phyloP scores from a whole-genome alignment of 2,888 invertebrate species.

The Volucella inflata region DNA sequence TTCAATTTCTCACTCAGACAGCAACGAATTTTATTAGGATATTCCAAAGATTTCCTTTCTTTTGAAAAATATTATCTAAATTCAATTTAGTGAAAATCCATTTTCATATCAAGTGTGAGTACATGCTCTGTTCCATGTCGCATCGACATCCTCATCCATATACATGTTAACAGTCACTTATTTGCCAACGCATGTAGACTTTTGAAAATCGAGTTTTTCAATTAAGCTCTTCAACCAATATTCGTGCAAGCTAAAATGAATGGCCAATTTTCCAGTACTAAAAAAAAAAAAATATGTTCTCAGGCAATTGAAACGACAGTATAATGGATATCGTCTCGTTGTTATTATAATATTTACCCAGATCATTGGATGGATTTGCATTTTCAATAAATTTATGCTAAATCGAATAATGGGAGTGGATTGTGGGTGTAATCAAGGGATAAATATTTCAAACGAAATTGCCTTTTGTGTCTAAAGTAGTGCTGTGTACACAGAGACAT shows the following conservation, averaged over 20 bases:
- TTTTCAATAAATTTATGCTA: slow-evolving; percentile 33
- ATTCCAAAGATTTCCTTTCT: slow-evolving; percentile 55
- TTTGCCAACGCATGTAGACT: neutral
- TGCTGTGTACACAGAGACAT: too few relatives aligned
- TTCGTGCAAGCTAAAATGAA: slow-evolving; percentile 38
- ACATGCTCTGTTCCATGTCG: slow-evolving; percentile 14
- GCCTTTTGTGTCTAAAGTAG: too few relatives aligned
- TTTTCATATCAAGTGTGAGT: slow-evolving; percentile 43
- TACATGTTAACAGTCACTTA: too few relatives aligned
- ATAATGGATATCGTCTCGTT: slow-evolving; percentile 48
- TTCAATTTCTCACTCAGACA: slow-evolving; percentile 62
- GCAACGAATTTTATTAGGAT: slow-evolving; percentile 50
- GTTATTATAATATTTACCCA: slow-evolving; percentile 22
- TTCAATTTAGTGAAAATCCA: slow-evolving; percentile 64
- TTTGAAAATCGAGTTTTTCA: neutral
- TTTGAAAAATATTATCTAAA: slow-evolving; percentile 54
- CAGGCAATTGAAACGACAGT: slow-evolving; percentile 37
- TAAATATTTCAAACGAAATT: neutral
- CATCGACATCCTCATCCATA: neutral
- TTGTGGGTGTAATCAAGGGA: neutral
- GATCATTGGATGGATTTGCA: slow-evolving; percentile 30
- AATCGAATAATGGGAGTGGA: slow-evolving; percentile 26
- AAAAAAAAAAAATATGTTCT: slow-evolving; percentile 10
- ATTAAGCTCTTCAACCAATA: slow-evolving; percentile 47
- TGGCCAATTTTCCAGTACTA: slow-evolving; percentile 65